These are phyloP conservation scores for Choristoneura rosaceana DNA, from an alignment of 2,888 invertebrate species.

Conservation along the genomic window DNA sequence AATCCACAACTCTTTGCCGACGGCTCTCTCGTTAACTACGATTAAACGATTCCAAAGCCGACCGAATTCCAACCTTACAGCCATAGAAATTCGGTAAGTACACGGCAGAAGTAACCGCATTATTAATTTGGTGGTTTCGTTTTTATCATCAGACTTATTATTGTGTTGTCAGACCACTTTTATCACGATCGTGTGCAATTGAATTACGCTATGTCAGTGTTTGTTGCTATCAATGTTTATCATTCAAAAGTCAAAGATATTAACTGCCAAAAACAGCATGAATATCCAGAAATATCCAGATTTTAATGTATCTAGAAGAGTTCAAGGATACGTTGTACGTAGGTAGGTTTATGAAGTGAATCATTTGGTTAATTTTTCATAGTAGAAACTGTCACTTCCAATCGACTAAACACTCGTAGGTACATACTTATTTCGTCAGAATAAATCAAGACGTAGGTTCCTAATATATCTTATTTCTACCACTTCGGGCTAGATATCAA, in stretches of 20 bases:
- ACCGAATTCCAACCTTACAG: slow-evolving; percentile 9
- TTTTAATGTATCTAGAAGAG: not conserved
- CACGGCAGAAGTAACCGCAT: slow-evolving; percentile 3
- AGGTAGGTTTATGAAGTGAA: no score
- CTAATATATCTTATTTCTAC: no score
- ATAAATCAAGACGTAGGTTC: no score
- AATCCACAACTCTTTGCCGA: slow-evolving; percentile 24
- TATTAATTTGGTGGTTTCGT: slow-evolving; percentile 6
- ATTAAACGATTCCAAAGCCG: not conserved
- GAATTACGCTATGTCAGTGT: slow-evolving; percentile 31
- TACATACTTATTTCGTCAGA: no score
- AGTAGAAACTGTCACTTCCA: no score
- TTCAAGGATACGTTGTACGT: not conserved
- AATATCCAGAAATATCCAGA: slow-evolving; percentile 3
- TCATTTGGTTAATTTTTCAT: no score
- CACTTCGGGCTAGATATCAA: no score
- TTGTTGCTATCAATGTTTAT: slow-evolving; percentile 33
- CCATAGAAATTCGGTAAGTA: not conserved
- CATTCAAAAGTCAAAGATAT: slow-evolving; percentile 13
- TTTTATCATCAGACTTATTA: slow-evolving; percentile 27
- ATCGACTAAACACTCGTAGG: no score
- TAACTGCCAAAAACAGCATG: not conserved
- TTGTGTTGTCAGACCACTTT: slow-evolving; percentile 38
- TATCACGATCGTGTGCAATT: slow-evolving; percentile 36
- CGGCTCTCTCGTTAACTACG: slow-evolving; percentile 13